Conservation (phyloP, 1,140 invertebrate species). For the Bombus superbus region DNA sequence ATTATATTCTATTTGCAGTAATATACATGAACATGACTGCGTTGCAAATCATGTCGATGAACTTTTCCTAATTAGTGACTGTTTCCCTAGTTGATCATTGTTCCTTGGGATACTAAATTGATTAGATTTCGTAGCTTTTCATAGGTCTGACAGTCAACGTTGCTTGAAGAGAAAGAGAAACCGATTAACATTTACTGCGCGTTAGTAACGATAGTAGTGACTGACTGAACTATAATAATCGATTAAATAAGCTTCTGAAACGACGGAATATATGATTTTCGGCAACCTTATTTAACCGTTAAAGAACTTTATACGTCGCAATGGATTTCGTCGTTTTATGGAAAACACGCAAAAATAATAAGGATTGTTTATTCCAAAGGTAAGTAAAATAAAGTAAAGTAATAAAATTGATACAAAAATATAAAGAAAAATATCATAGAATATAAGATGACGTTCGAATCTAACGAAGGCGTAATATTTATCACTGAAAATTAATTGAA, state of each 20-base stretch:
- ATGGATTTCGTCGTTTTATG: background rate
- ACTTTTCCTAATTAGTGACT: background rate
- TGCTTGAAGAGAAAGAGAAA: background rate
- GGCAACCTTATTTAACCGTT: background rate
- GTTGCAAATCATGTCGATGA: background rate
- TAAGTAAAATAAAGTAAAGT: background rate
- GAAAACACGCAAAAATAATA: background rate
- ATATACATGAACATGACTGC: background rate
- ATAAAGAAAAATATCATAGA: background rate
- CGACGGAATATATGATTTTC: background rate
- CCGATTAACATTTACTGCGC: constrained; percentile 1
- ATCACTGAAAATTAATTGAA: too few relatives aligned
- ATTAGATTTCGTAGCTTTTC: background rate
- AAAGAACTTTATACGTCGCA: too few relatives aligned
- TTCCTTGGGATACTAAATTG: background rate
- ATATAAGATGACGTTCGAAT: too few relatives aligned
- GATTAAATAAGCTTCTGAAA: background rate
- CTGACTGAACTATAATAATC: background rate
- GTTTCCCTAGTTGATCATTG: constrained; percentile 3
- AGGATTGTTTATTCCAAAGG: background rate
- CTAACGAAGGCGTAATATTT: too few relatives aligned
- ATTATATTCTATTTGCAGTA: background rate
- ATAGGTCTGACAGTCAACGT: background rate
- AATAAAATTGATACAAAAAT: background rate
- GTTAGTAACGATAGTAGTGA: background rate